Conservation (phyloP, 2,113 vertebrate genomes). For the Cebus imitator region DNA sequence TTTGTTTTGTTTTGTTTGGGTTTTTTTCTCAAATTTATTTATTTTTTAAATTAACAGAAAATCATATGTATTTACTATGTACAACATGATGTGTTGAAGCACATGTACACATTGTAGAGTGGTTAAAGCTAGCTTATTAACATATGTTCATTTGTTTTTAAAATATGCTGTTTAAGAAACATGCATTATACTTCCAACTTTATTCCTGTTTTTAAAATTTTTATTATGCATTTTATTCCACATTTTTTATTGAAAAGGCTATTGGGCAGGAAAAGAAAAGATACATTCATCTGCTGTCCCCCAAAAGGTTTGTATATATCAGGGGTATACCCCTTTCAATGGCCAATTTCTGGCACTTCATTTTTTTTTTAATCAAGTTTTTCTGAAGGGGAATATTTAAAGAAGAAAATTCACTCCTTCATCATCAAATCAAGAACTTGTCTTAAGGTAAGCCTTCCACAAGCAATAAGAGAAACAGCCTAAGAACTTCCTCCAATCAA, state of each 20-base stretch:
- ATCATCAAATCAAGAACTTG: conserved; percentile 45
- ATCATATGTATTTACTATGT: neutral
- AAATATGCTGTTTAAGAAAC: conserved; percentile 53
- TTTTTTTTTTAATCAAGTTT: conserved; percentile 31
- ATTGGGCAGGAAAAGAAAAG: neutral
- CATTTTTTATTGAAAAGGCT: conserved; percentile 16
- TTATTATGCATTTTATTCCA: conserved; percentile 13
- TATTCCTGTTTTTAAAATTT: conserved; percentile 3
- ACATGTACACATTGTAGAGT: neutral
- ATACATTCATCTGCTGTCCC: neutral
- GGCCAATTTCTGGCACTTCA: neutral
- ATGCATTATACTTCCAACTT: neutral
- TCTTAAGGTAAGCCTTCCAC: conserved; percentile 15
- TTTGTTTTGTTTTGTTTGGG: neutral
- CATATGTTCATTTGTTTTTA: neutral
- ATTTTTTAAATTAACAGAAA: neutral
- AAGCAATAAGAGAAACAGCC: conserved; percentile 54
- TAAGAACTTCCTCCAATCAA: conserved; percentile 45
- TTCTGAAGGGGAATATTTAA: neutral
- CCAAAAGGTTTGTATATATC: neutral
- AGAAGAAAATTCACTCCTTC: conserved; percentile 47
- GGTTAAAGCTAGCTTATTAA: neutral
- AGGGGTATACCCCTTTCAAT: neutral
- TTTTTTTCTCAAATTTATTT: neutral
- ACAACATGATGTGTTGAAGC: neutral